These are phyloP conservation scores for Odontothrips loti DNA, from an alignment of 2,888 invertebrate genomes.

Conservation along the genomic window DNA sequence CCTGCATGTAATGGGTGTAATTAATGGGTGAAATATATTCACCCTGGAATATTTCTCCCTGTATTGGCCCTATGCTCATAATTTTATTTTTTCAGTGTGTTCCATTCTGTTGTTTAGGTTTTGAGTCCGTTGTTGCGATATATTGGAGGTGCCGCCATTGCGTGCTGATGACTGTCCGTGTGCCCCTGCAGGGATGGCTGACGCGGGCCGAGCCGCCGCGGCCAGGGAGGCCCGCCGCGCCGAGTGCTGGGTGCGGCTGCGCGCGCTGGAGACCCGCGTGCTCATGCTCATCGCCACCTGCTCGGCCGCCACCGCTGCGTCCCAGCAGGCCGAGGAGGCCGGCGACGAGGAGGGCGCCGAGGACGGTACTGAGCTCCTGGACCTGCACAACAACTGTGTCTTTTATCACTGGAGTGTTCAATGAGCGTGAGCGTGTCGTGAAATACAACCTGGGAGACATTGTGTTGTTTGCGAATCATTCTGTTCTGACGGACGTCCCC, in stretches of 20 bases:
- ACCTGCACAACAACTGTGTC: too few relatives aligned
- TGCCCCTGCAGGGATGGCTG: neutral
- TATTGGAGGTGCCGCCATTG: too few relatives aligned
- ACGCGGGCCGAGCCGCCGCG: neutral
- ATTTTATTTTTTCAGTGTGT: too few relatives aligned
- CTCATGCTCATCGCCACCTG: slow-evolving; percentile 1
- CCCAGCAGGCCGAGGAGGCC: neutral
- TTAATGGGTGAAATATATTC: too few relatives aligned
- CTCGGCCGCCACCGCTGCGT: neutral
- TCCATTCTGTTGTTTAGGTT: too few relatives aligned
- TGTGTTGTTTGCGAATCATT: neutral
- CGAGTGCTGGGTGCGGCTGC: neutral
- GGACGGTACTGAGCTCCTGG: too few relatives aligned
- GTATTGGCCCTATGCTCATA: too few relatives aligned
- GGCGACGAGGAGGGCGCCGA: neutral
- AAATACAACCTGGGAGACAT: neutral
- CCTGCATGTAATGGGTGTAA: too few relatives aligned
- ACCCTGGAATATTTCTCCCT: too few relatives aligned
- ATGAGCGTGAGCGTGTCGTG: too few relatives aligned
- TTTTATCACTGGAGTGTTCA: too few relatives aligned
- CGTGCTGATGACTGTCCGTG: neutral
- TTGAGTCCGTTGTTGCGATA: too few relatives aligned
- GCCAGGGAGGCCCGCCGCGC: neutral
- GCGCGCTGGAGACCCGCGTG: neutral
- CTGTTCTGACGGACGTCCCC: neutral